Percentiles rank a stretch among this genome's conserved stretches.
Conservation (phyloP, 2,797 vertebrate genomes). For the Strix occidentalis region DNA sequence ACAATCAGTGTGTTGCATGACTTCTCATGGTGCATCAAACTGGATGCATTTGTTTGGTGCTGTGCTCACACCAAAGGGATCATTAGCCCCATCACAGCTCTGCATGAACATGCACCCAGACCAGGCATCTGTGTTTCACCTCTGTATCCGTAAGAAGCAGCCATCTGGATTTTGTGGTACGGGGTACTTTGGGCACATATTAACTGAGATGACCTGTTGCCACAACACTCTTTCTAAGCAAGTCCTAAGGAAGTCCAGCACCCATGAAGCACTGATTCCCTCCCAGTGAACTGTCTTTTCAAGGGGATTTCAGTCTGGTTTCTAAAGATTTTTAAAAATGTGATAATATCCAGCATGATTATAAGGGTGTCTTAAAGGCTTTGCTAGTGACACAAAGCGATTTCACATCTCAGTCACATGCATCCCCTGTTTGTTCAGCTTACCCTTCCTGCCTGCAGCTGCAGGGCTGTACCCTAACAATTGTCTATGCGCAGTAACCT, state of each 20-base stretch:
- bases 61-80: background rate
- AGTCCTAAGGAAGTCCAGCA: background rate
- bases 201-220: background rate
- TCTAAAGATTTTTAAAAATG: background rate
- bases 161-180: background rate
- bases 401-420: background rate
- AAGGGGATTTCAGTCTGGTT: background rate
- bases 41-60: background rate
- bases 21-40: background rate
- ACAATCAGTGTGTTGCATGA: background rate
- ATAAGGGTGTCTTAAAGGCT: background rate
- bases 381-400: background rate
- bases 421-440: background rate
- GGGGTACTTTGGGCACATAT: background rate
- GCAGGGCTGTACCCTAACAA: background rate
- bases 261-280: background rate
- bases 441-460: background rate
- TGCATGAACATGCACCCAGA: background rate
- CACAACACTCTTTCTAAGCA: background rate
- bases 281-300: background rate
- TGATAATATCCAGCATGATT: background rate
- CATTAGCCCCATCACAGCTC: background rate
- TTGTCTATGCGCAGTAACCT: background rate
- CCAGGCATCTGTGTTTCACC: background rate
- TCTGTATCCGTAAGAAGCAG: background rate